Percentiles rank a stretch among this genome's conserved stretches.
phyloP scores from a whole-genome alignment of 1,140 invertebrate species.

The Aphaenogaster rudis region DNA sequence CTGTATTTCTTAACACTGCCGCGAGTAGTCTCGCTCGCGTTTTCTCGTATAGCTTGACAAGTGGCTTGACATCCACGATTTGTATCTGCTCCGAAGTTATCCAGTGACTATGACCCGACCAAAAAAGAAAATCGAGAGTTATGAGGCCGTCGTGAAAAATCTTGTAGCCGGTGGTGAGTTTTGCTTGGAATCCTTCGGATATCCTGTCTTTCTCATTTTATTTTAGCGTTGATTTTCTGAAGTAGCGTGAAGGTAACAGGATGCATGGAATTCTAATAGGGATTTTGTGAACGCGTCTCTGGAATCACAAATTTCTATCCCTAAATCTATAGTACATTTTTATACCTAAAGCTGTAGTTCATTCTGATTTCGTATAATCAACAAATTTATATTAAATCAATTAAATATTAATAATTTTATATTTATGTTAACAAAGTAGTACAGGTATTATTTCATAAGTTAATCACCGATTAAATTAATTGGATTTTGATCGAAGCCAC shows the following conservation, averaged over 20 bases:
- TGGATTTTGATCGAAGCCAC: no score
- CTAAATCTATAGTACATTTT: neutral
- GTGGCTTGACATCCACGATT: neutral
- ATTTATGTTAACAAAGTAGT: no score
- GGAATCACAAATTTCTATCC: neutral
- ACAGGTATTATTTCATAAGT: no score
- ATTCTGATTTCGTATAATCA: no score
- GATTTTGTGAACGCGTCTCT: neutral
- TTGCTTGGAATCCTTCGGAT: neutral
- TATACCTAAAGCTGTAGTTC: no score
- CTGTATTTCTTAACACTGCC: no score
- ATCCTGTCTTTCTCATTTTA: neutral
- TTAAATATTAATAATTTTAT: no score
- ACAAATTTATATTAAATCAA: no score
- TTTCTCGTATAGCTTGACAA: neutral
- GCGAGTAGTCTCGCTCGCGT: neutral
- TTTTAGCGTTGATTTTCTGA: neutral
- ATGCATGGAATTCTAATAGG: neutral
- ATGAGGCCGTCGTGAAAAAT: neutral
- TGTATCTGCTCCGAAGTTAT: neutral
- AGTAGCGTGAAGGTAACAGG: neutral
- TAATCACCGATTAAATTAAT: no score
- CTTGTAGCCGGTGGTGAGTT: conserved; percentile 39
- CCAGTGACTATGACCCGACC: neutral
- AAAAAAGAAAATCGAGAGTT: neutral